phyloP scores from a whole-genome alignment of 2,797 vertebrate genomes.

The Premnoplex brunnescens region DNA sequence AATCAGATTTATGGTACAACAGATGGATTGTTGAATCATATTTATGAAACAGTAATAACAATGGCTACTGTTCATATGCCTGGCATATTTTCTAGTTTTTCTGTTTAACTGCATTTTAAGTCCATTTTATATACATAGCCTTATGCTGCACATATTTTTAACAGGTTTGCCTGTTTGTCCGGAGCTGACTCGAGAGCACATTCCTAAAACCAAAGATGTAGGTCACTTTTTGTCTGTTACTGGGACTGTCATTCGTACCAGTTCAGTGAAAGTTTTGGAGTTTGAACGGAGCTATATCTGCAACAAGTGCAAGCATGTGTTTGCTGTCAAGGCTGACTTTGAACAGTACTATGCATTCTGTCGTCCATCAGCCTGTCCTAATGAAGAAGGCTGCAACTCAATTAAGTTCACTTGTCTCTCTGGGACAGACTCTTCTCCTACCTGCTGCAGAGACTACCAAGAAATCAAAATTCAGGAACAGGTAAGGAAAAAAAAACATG shows the following conservation, averaged over 20 bases:
- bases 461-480: slow-evolving; percentile 98
- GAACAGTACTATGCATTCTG: slow-evolving; percentile 87
- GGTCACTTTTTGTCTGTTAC: slow-evolving; percentile 94
- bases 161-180: slow-evolving; percentile 93
- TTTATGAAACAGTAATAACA: neutral
- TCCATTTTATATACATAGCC: neutral
- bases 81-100: neutral
- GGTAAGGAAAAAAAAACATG: slow-evolving; percentile 65
- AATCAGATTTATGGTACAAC: neutral
- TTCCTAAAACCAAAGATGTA: slow-evolving; percentile 89
- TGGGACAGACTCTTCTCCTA: slow-evolving; percentile 77
- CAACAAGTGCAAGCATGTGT: slow-evolving; percentile 87
- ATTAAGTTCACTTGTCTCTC: slow-evolving; percentile 88
- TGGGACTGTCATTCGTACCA: slow-evolving; percentile 92
- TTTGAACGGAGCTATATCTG: slow-evolving; percentile 92
- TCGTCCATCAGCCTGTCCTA: slow-evolving; percentile 81
- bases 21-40: neutral
- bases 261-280: slow-evolving; percentile 90
- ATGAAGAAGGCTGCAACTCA: slow-evolving; percentile 84
- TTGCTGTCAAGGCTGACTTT: slow-evolving; percentile 85
- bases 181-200: slow-evolving; percentile 92
- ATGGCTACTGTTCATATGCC: neutral
- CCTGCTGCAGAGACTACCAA: slow-evolving; percentile 91
- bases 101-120: neutral
- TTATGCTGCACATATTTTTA: neutral